These are phyloP conservation scores for Coregonus sp. DNA, from an alignment of 2,797 vertebrate genomes.

Conservation along the genomic window DNA sequence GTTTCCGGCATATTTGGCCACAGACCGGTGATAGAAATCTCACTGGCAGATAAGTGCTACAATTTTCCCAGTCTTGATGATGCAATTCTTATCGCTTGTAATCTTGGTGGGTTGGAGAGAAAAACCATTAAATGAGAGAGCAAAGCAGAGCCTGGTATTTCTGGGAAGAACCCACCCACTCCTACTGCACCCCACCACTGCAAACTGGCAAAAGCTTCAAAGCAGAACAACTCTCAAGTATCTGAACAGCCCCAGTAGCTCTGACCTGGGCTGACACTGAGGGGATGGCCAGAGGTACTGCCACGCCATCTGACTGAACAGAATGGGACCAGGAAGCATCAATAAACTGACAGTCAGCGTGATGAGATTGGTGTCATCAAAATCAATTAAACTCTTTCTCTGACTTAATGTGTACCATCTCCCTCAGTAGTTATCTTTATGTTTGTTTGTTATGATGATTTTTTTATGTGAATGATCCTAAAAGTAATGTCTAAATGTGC, in stretches of 20 bases:
- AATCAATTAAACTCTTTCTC: neutral
- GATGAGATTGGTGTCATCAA: neutral
- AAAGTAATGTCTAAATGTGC: neutral
- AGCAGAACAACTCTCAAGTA: slow-evolving; percentile 29
- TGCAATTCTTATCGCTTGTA: slow-evolving; percentile 1
- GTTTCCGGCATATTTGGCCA: slow-evolving; percentile 30
- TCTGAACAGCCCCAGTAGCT: slow-evolving; percentile 32
- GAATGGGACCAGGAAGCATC: neutral
- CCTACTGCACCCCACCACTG: slow-evolving; percentile 13
- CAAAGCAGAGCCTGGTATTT: neutral
- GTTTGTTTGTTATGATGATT: neutral
- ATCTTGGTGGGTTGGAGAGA: slow-evolving; percentile 29
- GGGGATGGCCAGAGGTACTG: neutral
- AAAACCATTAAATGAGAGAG: slow-evolving; percentile 33
- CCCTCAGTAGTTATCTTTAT: neutral
- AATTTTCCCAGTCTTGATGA: slow-evolving; percentile 25
- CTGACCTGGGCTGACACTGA: slow-evolving; percentile 24
- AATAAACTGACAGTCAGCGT: neutral
- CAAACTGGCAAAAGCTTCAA: slow-evolving; percentile 18
- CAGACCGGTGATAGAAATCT: slow-evolving; percentile 15
- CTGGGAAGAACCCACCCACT: slow-evolving; percentile 37
- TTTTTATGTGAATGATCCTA: neutral
- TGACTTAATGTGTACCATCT: neutral
- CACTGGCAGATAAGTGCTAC: slow-evolving; percentile 21
- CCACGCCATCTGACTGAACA: neutral